Base-by-base conservation (phyloP, 2,113 vertebrate genomes). In the Thryonomys swinderianus region DNA sequence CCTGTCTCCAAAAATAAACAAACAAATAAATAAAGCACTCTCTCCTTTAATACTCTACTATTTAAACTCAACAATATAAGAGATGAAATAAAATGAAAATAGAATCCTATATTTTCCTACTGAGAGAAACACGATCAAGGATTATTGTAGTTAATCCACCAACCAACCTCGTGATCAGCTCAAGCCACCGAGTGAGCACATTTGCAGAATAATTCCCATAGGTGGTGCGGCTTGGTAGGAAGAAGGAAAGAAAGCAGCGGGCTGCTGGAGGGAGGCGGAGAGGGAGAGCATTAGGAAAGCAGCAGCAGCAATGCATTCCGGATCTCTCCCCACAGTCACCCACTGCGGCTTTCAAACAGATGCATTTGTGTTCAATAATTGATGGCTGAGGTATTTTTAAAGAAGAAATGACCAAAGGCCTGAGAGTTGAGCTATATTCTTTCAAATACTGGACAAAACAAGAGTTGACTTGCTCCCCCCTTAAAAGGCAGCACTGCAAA, bases 351-450 rank as follows among this genome's bases (percentile, higher is more conserved):
- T 55, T 14, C 55, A 74, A 21, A 3, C 40, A 67, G 45, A 79
- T 25, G 34, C 90, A 82, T 40, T 64, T 7, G 84, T 87, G 57
- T 87, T 80, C 25, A 67, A 23, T 85, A 88, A 71, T 18, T 73
- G 42, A 53, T 71, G 37, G 90, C 14, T 23, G 25, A 92, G 59
- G 78, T 5, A 79, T 88, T 88, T 90, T 66, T 67, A 92, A 93
- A 90, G 85, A 90, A 85, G 27, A 83, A 71, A 78, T 67, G 40
- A 78, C 37, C 82, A 27, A 59, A 93, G 48, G 18, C 5, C 30
- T 64, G 14, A 34, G 30, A 13, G 21, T 76, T 59, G 79, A 93
- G 23, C 62, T 37, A 61, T 2, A 51, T 2, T 37, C 25, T n/a
- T 62, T 59, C 67, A 62, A 85, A 91, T 91, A 83, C 25, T 89